phyloP scores from a whole-genome alignment of 2,888 invertebrate species.

The Tiphia femorata region DNA sequence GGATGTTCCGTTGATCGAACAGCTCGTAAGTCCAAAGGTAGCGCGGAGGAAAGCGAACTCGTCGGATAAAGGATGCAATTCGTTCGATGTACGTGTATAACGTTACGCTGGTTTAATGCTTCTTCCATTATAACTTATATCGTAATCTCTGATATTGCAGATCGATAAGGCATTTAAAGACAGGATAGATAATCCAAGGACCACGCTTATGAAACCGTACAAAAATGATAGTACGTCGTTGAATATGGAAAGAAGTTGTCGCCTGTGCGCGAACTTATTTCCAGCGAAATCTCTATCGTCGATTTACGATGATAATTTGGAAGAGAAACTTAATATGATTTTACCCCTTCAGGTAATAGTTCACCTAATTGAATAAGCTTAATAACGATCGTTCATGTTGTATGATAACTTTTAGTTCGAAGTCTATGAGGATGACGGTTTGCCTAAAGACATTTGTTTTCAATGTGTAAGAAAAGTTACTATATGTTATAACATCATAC shows the following conservation, averaged over 20 bases:
- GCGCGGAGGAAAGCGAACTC: no score
- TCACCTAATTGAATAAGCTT: no score
- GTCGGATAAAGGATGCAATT: no score
- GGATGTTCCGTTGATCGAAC: no score
- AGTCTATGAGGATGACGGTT: slow-evolving; percentile 22
- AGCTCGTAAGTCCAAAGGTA: no score
- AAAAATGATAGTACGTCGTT: neutral
- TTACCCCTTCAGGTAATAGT: slow-evolving; percentile 7
- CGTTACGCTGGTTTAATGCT: no score
- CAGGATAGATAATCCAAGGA: no score
- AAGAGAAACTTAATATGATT: slow-evolving; percentile 5
- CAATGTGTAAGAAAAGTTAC: slow-evolving; percentile 21
- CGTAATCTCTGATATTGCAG: no score
- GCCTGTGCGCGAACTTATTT: slow-evolving; percentile 9
- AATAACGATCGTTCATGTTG: no score
- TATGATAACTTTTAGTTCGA: slow-evolving; percentile 8
- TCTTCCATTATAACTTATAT: no score
- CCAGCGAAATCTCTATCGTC: neutral
- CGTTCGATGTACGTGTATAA: no score
- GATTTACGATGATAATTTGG: slow-evolving; percentile 1
- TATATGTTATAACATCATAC: slow-evolving; percentile 19
- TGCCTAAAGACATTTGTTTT: slow-evolving; percentile 22
- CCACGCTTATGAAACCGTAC: neutral
- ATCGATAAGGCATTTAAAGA: no score
- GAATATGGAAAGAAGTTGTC: slow-evolving; percentile 3